Evolutionary conservation across 2,888 invertebrate species (phyloP).

Genomic region (Stenodera caucasica): DNA sequence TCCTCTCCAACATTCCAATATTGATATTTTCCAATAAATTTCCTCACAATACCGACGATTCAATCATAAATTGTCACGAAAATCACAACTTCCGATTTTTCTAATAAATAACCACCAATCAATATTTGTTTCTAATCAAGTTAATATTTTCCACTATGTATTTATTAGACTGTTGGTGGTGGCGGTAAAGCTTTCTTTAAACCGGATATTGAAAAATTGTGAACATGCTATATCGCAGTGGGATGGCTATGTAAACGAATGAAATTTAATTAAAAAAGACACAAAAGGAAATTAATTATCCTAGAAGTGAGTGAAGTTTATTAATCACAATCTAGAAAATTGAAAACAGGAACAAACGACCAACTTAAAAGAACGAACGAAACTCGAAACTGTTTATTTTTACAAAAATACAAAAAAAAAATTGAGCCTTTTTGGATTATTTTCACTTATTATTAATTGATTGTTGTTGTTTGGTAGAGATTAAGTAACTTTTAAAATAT

Average conservation of each 20-base stretch:
- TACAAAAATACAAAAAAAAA: too few relatives aligned
- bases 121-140: neutral
- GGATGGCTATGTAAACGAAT: constrained; percentile 31
- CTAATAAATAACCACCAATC: neutral
- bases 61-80: too few relatives aligned
- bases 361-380: neutral
- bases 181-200: constrained; percentile 11
- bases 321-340: constrained; percentile 30
- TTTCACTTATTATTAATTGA: neutral
- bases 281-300: constrained; percentile 39
- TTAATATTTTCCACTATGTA: neutral
- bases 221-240: constrained; percentile 31
- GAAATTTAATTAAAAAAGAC: constrained; percentile 36
- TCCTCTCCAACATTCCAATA: constrained; percentile 30
- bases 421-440: too few relatives aligned
- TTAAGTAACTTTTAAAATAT: constrained; percentile 31
- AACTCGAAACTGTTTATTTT: neutral
- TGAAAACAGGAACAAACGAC: too few relatives aligned
- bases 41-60: neutral
- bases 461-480: neutral
- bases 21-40: neutral
- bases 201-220: constrained; percentile 27
- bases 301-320: constrained; percentile 23
- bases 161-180: constrained; percentile 4
- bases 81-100: too few relatives aligned